These are phyloP conservation scores for Alauda arvensis DNA, from an alignment of 2,797 vertebrate species.

Conservation along the genomic window DNA sequence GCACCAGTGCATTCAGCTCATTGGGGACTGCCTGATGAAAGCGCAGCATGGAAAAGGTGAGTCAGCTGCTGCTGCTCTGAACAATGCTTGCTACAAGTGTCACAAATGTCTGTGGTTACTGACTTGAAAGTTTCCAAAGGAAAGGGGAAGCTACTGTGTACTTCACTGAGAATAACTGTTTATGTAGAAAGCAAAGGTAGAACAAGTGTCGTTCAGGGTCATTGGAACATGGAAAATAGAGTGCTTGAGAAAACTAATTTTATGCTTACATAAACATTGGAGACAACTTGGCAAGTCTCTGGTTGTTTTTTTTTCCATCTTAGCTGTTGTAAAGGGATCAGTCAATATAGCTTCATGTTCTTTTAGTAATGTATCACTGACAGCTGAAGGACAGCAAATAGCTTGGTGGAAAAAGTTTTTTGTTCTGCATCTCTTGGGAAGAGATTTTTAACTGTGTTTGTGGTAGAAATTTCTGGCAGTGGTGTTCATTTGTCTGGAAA, in stretches of 20 bases:
- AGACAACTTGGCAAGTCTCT: conserved; percentile 21
- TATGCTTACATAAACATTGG: conserved; percentile 10
- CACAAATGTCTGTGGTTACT: not conserved
- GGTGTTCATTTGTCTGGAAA: not conserved
- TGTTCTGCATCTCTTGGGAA: not conserved
- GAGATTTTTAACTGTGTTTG: not conserved
- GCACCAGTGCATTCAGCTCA: conserved; percentile 85
- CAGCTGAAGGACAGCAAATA: conserved; percentile 3
- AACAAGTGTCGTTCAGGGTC: not conserved
- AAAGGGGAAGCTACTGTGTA: conserved; percentile 55
- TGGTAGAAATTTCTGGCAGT: not conserved
- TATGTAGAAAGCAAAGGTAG: conserved; percentile 15
- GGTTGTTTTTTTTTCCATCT: not conserved
- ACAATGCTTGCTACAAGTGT: not conserved
- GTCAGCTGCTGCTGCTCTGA: not conserved
- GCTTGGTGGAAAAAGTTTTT: not conserved
- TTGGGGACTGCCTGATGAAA: conserved; percentile 90
- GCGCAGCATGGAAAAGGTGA: conserved; percentile 91
- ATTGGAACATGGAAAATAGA: not conserved
- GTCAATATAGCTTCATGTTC: not conserved
- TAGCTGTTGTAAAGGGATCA: not conserved
- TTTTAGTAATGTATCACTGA: not conserved
- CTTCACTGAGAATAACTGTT: conserved; percentile 39
- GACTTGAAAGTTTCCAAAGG: conserved; percentile 30
- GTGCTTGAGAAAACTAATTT: conserved; percentile 34